Evolutionary conservation across 2,797 vertebrate genomes (phyloP).

Genomic region (Lithobates pipiens): DNA sequence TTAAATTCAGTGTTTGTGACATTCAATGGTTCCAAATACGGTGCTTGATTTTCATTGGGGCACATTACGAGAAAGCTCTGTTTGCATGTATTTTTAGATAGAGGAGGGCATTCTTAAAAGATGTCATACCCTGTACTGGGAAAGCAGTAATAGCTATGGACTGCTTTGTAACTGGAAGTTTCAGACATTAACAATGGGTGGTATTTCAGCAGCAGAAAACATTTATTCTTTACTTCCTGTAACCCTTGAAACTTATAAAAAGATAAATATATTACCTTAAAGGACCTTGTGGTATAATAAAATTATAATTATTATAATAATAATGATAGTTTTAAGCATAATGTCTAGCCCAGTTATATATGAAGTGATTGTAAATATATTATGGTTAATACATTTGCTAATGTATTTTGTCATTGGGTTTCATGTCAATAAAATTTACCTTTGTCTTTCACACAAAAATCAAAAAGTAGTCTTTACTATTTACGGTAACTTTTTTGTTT

Average conservation of each 20-base stretch:
- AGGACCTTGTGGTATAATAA: conserved; percentile 5
- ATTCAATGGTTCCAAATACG: too few species aligned
- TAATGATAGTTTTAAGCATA: neutral
- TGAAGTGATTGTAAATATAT: conserved; percentile 35
- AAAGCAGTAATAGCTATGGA: conserved; percentile 68
- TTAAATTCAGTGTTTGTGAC: too few species aligned
- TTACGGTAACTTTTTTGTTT: conserved; percentile 43
- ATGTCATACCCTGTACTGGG: neutral
- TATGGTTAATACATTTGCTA: conserved; percentile 33
- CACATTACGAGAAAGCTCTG: too few species aligned
- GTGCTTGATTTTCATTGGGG: too few species aligned
- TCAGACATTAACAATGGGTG: neutral
- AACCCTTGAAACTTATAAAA: neutral
- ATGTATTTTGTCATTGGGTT: conserved; percentile 10
- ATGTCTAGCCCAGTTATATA: conserved; percentile 18
- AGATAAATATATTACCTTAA: conserved; percentile 21
- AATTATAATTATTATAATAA: neutral
- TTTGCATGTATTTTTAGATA: too few species aligned
- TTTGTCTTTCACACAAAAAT: conserved; percentile 2
- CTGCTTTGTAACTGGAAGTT: neutral
- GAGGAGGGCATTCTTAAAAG: neutral
- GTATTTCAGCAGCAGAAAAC: neutral
- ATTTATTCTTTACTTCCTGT: neutral
- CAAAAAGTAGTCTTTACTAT: conserved; percentile 30
- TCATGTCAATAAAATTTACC: conserved; percentile 36